phyloP scores from a whole-genome alignment of 2,888 invertebrate genomes.

The Synergus gifuensis region DNA sequence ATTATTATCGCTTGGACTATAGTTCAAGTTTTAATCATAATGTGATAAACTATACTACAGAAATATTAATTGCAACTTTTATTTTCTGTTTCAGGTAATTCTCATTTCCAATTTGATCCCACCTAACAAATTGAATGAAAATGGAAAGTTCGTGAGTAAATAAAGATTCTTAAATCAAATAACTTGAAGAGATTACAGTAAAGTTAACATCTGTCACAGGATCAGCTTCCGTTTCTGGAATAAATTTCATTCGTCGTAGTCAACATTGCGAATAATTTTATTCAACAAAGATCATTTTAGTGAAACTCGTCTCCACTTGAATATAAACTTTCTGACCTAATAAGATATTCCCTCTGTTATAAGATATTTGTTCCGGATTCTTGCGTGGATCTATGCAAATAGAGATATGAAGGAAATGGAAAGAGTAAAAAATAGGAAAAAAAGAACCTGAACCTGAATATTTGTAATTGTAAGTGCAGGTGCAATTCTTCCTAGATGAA shows the following conservation, averaged over 20 bases:
- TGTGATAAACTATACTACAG: neutral
- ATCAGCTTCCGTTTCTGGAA: constrained; percentile 10
- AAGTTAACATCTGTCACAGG: constrained; percentile 8
- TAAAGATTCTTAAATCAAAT: neutral
- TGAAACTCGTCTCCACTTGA: constrained; percentile 49
- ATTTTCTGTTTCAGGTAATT: constrained; percentile 63
- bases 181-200: neutral
- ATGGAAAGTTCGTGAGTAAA: neutral
- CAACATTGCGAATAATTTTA: constrained; percentile 58
- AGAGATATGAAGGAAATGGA: neutral
- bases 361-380: constrained; percentile 53
- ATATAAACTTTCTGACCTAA: constrained; percentile 64
- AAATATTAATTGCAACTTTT: constrained; percentile 42
- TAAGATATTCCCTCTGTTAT: constrained; percentile 53
- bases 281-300: constrained; percentile 61
- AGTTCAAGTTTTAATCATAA: too few species aligned
- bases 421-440: neutral
- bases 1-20: too few species aligned
- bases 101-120: neutral
- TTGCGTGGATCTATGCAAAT: constrained; percentile 43
- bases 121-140: neutral
- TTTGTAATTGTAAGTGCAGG: neutral
- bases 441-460: neutral
- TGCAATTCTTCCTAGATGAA: neutral
- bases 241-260: constrained; percentile 55